These are phyloP conservation scores for Scylla paramamosain DNA, from an alignment of 1,140 invertebrate genomes.

Conservation along the genomic window DNA sequence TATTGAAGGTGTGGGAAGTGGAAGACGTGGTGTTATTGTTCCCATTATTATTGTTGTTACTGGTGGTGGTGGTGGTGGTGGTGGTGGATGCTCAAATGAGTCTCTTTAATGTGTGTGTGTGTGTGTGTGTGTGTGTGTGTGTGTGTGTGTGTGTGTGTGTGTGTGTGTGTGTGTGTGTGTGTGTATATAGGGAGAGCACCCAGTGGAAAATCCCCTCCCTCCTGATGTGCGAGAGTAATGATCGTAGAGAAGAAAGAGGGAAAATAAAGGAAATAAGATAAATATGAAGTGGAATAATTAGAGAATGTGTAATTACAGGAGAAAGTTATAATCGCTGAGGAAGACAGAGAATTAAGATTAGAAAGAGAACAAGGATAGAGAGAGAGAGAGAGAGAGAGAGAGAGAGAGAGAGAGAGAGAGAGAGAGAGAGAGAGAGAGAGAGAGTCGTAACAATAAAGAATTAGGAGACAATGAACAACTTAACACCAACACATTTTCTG, in stretches of 20 bases:
- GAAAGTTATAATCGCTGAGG: too few species aligned
- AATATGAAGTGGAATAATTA: too few species aligned
- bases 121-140: not conserved
- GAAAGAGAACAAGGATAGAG: not conserved
- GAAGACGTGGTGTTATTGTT: not conserved
- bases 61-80: not conserved
- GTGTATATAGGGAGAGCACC: not conserved
- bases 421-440: not conserved
- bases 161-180: constrained; percentile 20
- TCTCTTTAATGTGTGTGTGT: not conserved
- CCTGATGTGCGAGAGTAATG: too few species aligned
- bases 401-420: constrained; percentile 1
- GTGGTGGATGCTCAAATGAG: not conserved
- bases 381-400: constrained; percentile 20
- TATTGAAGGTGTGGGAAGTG: not conserved
- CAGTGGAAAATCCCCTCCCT: too few species aligned
- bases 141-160: constrained; percentile 20
- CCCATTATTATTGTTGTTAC: not conserved
- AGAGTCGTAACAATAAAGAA: too few species aligned
- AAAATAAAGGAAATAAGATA: too few species aligned
- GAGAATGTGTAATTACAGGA: too few species aligned
- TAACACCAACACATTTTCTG: too few species aligned
- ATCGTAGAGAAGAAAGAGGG: too few species aligned
- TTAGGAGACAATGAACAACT: too few species aligned
- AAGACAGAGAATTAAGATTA: not conserved